Evolutionary conservation across 2,888 invertebrate species (phyloP).

Genomic region (Gisinianus flammeolus): DNA sequence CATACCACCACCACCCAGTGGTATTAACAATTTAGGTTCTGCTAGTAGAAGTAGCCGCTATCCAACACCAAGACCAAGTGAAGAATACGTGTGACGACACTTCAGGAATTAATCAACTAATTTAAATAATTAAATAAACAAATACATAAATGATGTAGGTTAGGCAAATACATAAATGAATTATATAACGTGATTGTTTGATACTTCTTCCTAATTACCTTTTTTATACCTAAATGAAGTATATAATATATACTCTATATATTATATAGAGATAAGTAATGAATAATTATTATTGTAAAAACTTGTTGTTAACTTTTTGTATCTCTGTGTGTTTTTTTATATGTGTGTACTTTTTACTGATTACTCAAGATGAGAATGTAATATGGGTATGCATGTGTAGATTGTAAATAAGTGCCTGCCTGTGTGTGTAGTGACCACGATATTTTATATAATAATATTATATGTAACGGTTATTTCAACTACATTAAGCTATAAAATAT

Average conservation of each 20-base stretch:
- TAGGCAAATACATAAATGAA: neutral
- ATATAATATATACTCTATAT: neutral
- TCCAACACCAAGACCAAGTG: constrained; percentile 79
- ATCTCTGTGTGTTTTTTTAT: neutral
- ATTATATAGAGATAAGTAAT: too few species aligned
- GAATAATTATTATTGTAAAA: constrained; percentile 15
- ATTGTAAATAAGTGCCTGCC: neutral
- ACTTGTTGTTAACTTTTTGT: constrained; percentile 32
- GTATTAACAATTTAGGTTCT: constrained; percentile 50
- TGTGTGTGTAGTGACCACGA: neutral
- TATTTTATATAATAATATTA: neutral
- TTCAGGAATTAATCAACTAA: neutral
- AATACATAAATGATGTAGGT: too few species aligned
- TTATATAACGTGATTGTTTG: constrained; percentile 14
- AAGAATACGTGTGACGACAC: constrained; percentile 78
- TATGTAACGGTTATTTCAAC: neutral
- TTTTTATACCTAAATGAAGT: too few species aligned
- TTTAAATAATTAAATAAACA: neutral
- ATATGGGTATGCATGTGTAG: neutral
- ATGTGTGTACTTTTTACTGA: neutral
- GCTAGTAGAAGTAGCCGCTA: constrained; percentile 55
- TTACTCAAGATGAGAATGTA: neutral
- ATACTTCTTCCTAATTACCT: constrained; percentile 18
- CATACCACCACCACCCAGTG: constrained; percentile 44
- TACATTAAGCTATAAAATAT: too few species aligned